Base-by-base conservation (phyloP, 2,888 invertebrate species). In the Phasia obesa region DNA sequence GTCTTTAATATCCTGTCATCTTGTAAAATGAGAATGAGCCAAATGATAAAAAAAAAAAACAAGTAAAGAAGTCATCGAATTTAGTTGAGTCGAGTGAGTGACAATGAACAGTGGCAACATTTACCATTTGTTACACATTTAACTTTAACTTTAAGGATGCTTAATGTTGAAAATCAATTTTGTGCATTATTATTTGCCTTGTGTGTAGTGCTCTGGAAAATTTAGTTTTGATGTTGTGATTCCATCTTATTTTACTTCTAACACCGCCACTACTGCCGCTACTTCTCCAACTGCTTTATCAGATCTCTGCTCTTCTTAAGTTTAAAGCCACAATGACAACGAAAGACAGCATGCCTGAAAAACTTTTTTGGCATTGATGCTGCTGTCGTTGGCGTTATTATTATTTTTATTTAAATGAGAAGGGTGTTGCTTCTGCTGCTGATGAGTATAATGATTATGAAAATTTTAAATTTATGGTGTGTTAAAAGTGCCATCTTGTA, bases 121-220 rank as follows among this genome's bases (percentile, higher is more conserved):
- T 79, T 79, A 60, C 60, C 83, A 60, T 76, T 53, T 83, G 79
- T 71, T 83, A 75, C 70, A 79, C 75, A 75, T 79, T 79, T 60
- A 78, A 78, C 64, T 78, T 83, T 15, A 67, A 67, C 70, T 64
- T 79, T 75, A 75, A 83, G 79, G 60, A 81, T 86, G 85, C 89
- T 88, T 80, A 35, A 80, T 88, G 89, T 88, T 88, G 88, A 88
- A 88, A 88, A 88, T 88, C 88, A 88, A 88, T 88, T 88, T 88
- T 88, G 88, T 89, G 88, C 88, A 89, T 88, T 88, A 89, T 89
- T 88, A 88, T 89, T 89, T 88, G 89, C 87, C 87, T 87, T 88
- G 89, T 88, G 89, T 88, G 88, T 88, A 88, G 88, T 89, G 88
- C 89, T 87, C 88, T 89, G 88, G 88, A 88, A 89, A 88, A 89